Evolutionary conservation across 2,113 vertebrate genomes (phyloP).

Genomic region (Ammodytes dubius): DNA sequence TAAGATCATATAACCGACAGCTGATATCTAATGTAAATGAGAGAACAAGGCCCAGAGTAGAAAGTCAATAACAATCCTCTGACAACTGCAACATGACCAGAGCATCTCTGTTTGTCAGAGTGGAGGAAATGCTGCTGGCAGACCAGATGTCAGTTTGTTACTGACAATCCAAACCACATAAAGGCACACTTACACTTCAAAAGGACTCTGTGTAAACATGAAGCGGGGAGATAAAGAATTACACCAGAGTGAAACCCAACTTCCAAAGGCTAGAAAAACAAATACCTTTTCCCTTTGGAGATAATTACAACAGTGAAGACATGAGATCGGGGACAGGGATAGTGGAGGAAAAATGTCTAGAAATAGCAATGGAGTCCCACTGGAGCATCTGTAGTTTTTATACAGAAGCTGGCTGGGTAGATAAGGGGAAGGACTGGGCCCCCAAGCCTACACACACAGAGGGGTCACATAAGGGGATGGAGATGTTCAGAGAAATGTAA

Average conservation of each 20-base stretch:
- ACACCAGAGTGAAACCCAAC: slow-evolving; percentile 22
- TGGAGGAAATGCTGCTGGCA: slow-evolving; percentile 25
- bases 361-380: slow-evolving; percentile 61
- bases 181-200: slow-evolving; percentile 55
- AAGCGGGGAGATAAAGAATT: slow-evolving; percentile 43
- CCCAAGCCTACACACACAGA: slow-evolving; percentile 4
- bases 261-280: slow-evolving; percentile 54
- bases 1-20: neutral
- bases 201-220: slow-evolving; percentile 48
- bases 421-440: slow-evolving; percentile 23
- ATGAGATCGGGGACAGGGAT: slow-evolving; percentile 57
- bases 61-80: slow-evolving; percentile 12
- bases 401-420: slow-evolving; percentile 30
- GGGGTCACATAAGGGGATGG: slow-evolving; percentile 11
- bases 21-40: slow-evolving; percentile 7
- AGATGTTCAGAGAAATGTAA: neutral
- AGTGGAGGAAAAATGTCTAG: slow-evolving; percentile 31
- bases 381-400: slow-evolving; percentile 27
- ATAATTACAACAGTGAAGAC: slow-evolving; percentile 68
- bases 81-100: slow-evolving; percentile 26
- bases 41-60: neutral
- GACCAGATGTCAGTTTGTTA: slow-evolving; percentile 27
- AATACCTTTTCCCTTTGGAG: slow-evolving; percentile 62
- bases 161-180: slow-evolving; percentile 36
- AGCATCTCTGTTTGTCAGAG: slow-evolving; percentile 29